A percentile compares a stretch with the other conserved stretches of the same genome.
These are phyloP conservation scores for Hemaris fuciformis DNA, from an alignment of 2,888 invertebrate genomes.

Conservation along the genomic window DNA sequence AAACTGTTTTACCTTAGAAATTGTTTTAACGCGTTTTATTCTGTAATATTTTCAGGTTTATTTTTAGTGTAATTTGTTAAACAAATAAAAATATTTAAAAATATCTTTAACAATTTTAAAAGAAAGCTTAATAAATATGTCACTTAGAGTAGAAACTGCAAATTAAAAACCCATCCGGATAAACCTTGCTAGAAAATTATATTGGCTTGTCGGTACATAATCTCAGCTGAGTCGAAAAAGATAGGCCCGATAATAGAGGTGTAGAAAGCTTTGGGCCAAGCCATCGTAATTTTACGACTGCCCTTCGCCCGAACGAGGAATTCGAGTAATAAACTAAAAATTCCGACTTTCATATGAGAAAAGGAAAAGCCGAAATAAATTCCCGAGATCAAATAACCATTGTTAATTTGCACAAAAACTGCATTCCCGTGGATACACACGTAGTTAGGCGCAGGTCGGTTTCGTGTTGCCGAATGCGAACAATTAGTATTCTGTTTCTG, in stretches of 20 bases:
- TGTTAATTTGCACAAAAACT: neutral
- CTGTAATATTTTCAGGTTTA: neutral
- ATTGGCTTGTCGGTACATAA: neutral
- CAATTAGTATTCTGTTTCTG: conserved; percentile 60
- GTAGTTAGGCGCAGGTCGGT: conserved; percentile 11
- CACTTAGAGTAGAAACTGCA: too few species aligned
- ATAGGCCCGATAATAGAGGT: neutral
- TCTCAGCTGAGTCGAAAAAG: neutral
- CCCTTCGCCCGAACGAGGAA: neutral
- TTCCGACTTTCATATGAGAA: neutral
- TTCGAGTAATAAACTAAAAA: neutral
- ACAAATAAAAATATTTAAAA: too few species aligned
- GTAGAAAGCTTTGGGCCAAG: neutral
- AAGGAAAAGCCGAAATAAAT: neutral
- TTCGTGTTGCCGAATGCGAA: conserved; percentile 32
- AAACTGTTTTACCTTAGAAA: neutral
- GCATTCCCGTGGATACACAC: neutral
- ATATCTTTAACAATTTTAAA: too few species aligned
- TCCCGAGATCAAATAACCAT: neutral
- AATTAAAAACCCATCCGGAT: neutral
- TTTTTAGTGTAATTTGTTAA: too few species aligned
- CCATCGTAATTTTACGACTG: conserved; percentile 19
- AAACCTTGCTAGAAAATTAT: neutral
- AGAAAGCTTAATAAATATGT: too few species aligned
- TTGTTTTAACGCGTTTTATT: neutral